A percentile compares a stretch with the other conserved stretches of the same genome.
phyloP scores from a whole-genome alignment of 2,113 vertebrate species.

The Sapajus apella region DNA sequence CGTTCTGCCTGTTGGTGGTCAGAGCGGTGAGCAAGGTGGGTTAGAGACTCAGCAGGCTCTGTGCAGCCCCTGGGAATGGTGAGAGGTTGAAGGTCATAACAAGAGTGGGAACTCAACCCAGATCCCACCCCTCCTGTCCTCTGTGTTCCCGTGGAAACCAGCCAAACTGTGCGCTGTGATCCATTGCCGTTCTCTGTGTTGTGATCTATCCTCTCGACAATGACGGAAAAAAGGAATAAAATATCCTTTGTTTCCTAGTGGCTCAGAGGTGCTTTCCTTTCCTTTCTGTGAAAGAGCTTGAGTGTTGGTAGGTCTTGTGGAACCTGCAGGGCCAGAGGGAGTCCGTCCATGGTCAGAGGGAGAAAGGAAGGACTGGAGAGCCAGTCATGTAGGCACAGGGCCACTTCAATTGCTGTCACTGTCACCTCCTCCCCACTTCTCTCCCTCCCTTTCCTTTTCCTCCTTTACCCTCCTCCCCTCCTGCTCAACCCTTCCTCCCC shows the following conservation, averaged over 20 bases:
- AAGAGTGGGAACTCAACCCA: conserved; percentile 33
- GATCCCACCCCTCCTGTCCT: not conserved
- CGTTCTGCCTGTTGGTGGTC: not conserved
- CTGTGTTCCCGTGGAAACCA: conserved; percentile 76
- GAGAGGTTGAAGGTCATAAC: conserved; percentile 62
- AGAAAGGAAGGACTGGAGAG: not conserved
- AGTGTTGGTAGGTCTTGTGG: fast-evolving
- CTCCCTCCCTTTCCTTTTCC: not conserved
- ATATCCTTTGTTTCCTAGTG: conserved; percentile 74
- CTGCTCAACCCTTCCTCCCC: too few species aligned
- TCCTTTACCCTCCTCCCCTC: too few species aligned
- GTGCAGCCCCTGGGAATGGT: not conserved
- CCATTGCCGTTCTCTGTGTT: conserved; percentile 68
- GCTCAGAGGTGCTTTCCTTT: conserved; percentile 54
- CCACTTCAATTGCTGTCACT: not conserved
- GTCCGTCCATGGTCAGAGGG: not conserved
- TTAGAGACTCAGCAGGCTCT: not conserved
- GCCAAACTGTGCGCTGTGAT: conserved; percentile 68
- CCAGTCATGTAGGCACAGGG: fast-evolving
- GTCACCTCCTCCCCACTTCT: too few species aligned
- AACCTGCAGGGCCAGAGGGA: not conserved
- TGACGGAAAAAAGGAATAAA: conserved; percentile 77
- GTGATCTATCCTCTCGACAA: conserved; percentile 61
- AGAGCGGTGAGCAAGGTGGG: not conserved
- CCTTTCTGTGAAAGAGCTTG: not conserved